These are phyloP conservation scores for Cromileptes altivelis DNA, from an alignment of 2,113 vertebrate species.

Conservation along the genomic window DNA sequence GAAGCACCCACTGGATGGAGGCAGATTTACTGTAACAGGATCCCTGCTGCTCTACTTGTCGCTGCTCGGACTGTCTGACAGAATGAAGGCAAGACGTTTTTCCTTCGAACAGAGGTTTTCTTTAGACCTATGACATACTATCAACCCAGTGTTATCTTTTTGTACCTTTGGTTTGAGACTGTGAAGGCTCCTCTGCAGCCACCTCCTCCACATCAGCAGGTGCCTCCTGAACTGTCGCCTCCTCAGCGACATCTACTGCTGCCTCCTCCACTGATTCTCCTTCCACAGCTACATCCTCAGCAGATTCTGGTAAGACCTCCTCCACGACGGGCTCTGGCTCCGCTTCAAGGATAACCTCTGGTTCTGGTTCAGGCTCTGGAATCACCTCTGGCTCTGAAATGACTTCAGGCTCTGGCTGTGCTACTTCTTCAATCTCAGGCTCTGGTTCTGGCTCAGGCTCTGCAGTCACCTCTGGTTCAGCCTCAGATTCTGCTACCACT, in stretches of 20 bases:
- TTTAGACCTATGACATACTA: background rate
- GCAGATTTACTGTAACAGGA: conserved; percentile 35
- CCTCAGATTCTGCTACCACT: background rate
- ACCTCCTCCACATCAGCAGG: background rate
- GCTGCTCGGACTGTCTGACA: background rate
- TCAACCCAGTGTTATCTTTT: background rate
- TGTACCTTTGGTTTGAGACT: conserved; percentile 65
- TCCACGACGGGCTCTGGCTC: conserved; percentile 41
- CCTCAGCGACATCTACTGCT: conserved; percentile 19
- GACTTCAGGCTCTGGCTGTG: conserved; percentile 4
- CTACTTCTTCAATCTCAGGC: background rate
- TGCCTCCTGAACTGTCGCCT: conserved; percentile 14
- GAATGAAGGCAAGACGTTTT: background rate
- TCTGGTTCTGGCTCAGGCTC: conserved; percentile 33
- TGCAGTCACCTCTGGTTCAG: conserved; percentile 5
- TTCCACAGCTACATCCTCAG: conserved; percentile 26
- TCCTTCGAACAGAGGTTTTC: background rate
- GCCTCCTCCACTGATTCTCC: conserved; percentile 18
- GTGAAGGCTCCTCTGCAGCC: conserved; percentile 21
- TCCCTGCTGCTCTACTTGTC: background rate
- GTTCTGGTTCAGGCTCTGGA: conserved; percentile 16
- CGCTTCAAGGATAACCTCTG: conserved; percentile 17
- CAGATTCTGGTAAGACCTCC: conserved; percentile 23
- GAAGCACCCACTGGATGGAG: conserved; percentile 17
- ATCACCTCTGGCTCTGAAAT: background rate